Evolutionary conservation across 2,888 invertebrate genomes (phyloP), one percentile per base, ranked within the genome.

Genomic region (Idaea aversata): DNA sequence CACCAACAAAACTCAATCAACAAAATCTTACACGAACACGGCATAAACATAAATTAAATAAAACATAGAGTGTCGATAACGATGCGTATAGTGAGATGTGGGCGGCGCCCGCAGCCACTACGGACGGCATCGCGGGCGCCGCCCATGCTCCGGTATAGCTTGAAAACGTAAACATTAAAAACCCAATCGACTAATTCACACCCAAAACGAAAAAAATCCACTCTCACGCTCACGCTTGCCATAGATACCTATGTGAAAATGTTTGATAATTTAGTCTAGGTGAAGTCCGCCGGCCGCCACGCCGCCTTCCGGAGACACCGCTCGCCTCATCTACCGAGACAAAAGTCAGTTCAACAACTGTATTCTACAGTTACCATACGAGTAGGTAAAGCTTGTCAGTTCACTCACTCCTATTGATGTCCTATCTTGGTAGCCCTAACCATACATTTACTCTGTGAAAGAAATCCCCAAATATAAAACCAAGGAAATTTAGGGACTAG

Each of bases 141-240:
- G 91, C 90, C 90, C 90, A 88, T 84, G 87, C 88, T 84, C 84
- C 85, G 83, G 76, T 83, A 87, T 91, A 91, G 91, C 90, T 88
- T 90, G 84, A 92, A 75, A 93, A 92, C 87, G 91, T 88, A 93
- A 92, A 93, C 92, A 92, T 91, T 89, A 90, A 93, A 89, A 91
- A 92, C 92, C 92, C 93, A 93, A 93, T 93, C 91, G 93, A 91
- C 93, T 93, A 93, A 91, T 89, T 92, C 92, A 93, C 92, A 91
- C 92, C 91, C 93, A 90, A 93, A 92, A 92, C 90, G 90, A 90
- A 92, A 89, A 87, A 91, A 93, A 91, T 92, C 88, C 93, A 93
- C 93, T 93, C 93, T 91, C 93, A 93, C 93, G 91, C 93, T 91
- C 93, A 93, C 93, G 87, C 93, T 93, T 91, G 91, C 90, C 89